Conservation (phyloP, 1,140 invertebrate species). For the Drosophila pallidifrons region DNA sequence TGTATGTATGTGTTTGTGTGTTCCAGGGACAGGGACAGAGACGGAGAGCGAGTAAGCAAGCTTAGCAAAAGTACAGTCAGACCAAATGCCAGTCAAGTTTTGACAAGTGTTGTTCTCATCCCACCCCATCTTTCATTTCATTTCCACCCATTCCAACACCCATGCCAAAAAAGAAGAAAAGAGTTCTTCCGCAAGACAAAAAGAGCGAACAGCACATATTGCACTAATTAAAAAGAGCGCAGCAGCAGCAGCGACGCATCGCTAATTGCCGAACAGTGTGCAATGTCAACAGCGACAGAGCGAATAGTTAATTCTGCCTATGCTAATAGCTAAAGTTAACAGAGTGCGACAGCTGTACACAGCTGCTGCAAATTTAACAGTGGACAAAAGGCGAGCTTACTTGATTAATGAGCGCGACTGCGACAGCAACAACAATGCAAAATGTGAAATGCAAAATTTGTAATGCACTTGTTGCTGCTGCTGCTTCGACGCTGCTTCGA, state of each 20-base stretch:
- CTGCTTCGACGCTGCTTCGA: conserved; percentile 1
- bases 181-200: neutral
- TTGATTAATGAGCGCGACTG: neutral
- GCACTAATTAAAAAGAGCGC: conserved; percentile 12
- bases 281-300: neutral
- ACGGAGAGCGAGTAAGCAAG: conserved; percentile 13
- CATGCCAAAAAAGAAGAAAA: neutral
- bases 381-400: neutral
- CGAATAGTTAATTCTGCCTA: neutral
- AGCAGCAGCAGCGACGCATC: neutral
- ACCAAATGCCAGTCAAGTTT: conserved; percentile 62
- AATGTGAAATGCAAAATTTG: conserved; percentile 6
- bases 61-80: conserved; percentile 69
- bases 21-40: neutral
- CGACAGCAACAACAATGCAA: neutral
- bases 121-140: neutral
- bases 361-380: conserved; percentile 1
- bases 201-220: neutral
- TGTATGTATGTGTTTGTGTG: no score
- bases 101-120: conserved; percentile 32
- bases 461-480: conserved; percentile 47
- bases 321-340: neutral
- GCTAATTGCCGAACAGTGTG: neutral
- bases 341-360: neutral
- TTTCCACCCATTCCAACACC: neutral